phyloP scores from a whole-genome alignment of 2,797 vertebrate species.

The Platalea minor region DNA sequence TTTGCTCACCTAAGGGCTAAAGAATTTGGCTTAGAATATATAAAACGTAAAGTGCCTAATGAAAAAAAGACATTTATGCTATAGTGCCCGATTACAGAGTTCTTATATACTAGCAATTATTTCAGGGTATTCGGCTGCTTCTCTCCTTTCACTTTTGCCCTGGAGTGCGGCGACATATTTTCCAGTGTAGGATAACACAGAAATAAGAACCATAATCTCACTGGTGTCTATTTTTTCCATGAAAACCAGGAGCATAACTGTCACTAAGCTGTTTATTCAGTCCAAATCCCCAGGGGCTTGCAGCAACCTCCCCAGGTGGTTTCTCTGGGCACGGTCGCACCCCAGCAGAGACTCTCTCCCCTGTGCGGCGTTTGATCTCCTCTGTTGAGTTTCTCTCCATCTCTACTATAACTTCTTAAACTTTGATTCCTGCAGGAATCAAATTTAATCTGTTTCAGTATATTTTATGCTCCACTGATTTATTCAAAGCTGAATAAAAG shows the following conservation, averaged over 20 bases:
- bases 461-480: slow-evolving; percentile 33
- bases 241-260: not conserved
- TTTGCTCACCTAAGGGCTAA: not conserved
- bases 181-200: not conserved
- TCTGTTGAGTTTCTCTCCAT: not conserved
- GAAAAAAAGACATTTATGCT: not conserved
- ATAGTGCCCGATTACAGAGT: not conserved
- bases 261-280: not conserved
- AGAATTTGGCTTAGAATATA: not conserved
- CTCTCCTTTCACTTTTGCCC: not conserved
- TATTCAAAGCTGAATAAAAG: slow-evolving; percentile 32
- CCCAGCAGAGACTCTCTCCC: not conserved
- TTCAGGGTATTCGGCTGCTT: not conserved
- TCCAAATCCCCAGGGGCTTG: not conserved
- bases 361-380: not conserved
- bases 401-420: not conserved
- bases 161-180: not conserved
- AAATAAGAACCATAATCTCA: not conserved
- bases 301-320: not conserved
- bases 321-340: rapidly evolving
- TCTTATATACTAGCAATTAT: not conserved
- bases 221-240: not conserved
- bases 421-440: slow-evolving; percentile 24
- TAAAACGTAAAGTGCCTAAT: not conserved
- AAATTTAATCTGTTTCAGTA: slow-evolving; percentile 52